Evolutionary conservation across 2,888 invertebrate species (phyloP).

Genomic region (Ormyrus rosae): DNA sequence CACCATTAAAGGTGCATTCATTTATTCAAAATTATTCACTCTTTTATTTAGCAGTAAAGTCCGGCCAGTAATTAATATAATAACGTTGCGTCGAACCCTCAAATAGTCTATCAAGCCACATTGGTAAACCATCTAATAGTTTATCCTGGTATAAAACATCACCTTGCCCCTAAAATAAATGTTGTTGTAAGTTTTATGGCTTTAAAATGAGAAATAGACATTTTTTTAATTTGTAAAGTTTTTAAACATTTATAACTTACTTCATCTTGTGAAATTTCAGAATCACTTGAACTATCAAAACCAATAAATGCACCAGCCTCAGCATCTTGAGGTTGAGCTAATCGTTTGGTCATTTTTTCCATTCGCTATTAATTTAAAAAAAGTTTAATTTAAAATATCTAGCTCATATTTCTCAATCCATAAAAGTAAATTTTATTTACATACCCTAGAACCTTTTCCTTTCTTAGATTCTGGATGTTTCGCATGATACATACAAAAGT

Average conservation of each 20-base stretch:
- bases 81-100: constrained; percentile 97
- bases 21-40: constrained; percentile 16
- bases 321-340: constrained; percentile 78
- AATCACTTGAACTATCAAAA: constrained; percentile 84
- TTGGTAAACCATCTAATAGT: constrained; percentile 92
- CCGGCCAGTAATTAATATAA: constrained; percentile 99
- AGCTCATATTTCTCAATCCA: background rate
- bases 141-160: constrained; percentile 83
- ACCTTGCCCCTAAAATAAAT: constrained; percentile 72
- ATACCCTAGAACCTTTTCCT: constrained; percentile 82
- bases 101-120: constrained; percentile 97
- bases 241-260: constrained; percentile 60
- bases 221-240: background rate
- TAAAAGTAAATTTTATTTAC: background rate
- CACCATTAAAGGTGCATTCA: constrained; percentile 23
- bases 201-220: background rate
- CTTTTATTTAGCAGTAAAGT: constrained; percentile 88
- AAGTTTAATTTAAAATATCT: constrained; percentile 3
- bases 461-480: constrained; percentile 89
- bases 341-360: constrained; percentile 81
- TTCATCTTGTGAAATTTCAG: constrained; percentile 73
- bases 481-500: constrained; percentile 99
- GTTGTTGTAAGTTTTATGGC: background rate
- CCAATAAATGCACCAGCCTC: constrained; percentile 92
- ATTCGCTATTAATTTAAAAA: constrained; percentile 78